Percentiles rank a stretch among this genome's conserved stretches.
phyloP scores from a whole-genome alignment of 2,797 vertebrate genomes.

The Tolypeutes matacus region DNA sequence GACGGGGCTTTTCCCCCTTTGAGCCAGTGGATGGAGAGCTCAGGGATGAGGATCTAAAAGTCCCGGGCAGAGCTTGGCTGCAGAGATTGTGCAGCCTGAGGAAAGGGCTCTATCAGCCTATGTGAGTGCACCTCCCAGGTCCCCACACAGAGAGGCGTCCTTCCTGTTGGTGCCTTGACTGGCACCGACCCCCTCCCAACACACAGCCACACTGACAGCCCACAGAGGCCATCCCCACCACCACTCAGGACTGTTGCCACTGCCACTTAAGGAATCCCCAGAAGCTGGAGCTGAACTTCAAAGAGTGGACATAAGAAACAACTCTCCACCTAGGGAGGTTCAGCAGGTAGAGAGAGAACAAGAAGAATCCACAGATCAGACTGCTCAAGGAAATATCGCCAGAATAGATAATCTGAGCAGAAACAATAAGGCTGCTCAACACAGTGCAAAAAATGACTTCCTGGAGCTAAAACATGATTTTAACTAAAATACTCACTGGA shows the following conservation, averaged over 20 bases:
- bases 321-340: neutral
- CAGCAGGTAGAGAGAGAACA: neutral
- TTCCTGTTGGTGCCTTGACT: neutral
- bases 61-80: neutral
- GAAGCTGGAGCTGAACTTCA: neutral
- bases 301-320: neutral
- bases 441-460: neutral
- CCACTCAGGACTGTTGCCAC: neutral
- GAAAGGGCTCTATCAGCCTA: neutral
- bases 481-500: neutral
- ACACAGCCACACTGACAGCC: neutral
- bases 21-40: neutral
- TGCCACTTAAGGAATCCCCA: neutral
- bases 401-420: neutral
- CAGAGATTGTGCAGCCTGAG: neutral
- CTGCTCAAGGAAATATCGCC: neutral
- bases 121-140: neutral
- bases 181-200: neutral
- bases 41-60: neutral
- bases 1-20: neutral
- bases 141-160: neutral
- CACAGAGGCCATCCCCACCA: neutral
- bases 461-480: neutral
- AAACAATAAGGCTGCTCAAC: neutral
- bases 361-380: neutral